Evolutionary conservation across 2,113 vertebrate genomes (phyloP).

Genomic region (Passer domesticus): DNA sequence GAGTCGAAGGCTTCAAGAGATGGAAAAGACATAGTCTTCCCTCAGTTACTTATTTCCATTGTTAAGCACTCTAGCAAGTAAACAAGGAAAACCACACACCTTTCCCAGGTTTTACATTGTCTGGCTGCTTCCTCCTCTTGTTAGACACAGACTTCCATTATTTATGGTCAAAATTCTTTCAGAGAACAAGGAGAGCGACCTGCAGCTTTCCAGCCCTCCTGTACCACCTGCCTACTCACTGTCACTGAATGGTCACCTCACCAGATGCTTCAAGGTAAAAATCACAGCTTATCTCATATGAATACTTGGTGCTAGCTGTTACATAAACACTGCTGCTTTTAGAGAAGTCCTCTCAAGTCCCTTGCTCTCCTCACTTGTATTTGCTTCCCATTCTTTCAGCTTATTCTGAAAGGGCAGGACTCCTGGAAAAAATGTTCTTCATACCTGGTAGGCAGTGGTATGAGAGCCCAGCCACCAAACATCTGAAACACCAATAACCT

Average conservation of each 20-base stretch:
- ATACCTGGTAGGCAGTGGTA: neutral
- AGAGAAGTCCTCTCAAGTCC: neutral
- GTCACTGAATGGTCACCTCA: neutral
- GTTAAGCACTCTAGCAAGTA: neutral
- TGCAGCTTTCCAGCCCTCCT: neutral
- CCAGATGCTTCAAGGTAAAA: constrained; percentile 22
- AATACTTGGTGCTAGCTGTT: neutral
- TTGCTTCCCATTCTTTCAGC: neutral
- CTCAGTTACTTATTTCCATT: neutral
- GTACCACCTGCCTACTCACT: neutral
- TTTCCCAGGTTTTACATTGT: neutral
- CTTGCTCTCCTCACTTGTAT: neutral
- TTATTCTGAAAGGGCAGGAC: neutral
- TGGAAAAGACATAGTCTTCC: neutral
- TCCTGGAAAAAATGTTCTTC: neutral
- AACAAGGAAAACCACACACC: neutral
- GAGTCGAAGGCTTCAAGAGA: neutral
- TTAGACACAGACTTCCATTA: neutral
- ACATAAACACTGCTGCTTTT: neutral
- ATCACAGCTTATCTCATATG: neutral
- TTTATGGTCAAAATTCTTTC: neutral
- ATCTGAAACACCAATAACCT: neutral
- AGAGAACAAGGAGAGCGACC: neutral
- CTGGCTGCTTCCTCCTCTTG: neutral
- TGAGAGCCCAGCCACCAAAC: neutral